Base-by-base conservation (phyloP, 2,797 vertebrate genomes). In the Crax fasciolata region DNA sequence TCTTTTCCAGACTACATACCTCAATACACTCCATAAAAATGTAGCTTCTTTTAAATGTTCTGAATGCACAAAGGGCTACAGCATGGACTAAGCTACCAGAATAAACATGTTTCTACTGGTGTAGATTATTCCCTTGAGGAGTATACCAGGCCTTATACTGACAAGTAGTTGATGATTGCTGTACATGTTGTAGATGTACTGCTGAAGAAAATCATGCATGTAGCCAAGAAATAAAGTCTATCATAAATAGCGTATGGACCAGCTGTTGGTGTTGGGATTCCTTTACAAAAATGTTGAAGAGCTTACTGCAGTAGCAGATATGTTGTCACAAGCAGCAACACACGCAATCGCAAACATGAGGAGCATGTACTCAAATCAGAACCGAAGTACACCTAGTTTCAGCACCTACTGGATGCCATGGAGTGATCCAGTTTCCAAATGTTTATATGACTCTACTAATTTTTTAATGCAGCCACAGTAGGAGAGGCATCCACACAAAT, bases 401-500 rank as follows among this genome's bases (percentile, higher is more conserved):
- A 88, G 82, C 77, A 82, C 84, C 83, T 88, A 44, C 77, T 87
- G 90, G 74, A 92, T 16, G 54, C 55, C 27, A 51, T 92, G 81
- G 90, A 95, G 32, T 66, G 66, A 84, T 83, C 76, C 48, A 13
- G 23, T 97, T 97, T 96, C 70, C 44, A 77, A 92, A 84, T 63
- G 59, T 92, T 94, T 95, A 44, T 71, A 76, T 83, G 90, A 75
- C 73, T 89, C 66, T 83, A 66, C 78, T 90, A 73, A 72, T 82
- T 96, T 82, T 96, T 94, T 80, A 67, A 65, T 89, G 79, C 77
- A 87, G 84, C 76, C 95, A 94, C 88, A 94, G 78, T 55, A 87
- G 74, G 81, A 92, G 44, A 75, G 93, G 77, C 15, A 17, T 95
- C 84, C 94, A 96, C 82, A 91, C 84, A 95, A 96, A 95, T 88